Conservation (phyloP, 2,113 vertebrate species). For the Lates calcarifer region DNA sequence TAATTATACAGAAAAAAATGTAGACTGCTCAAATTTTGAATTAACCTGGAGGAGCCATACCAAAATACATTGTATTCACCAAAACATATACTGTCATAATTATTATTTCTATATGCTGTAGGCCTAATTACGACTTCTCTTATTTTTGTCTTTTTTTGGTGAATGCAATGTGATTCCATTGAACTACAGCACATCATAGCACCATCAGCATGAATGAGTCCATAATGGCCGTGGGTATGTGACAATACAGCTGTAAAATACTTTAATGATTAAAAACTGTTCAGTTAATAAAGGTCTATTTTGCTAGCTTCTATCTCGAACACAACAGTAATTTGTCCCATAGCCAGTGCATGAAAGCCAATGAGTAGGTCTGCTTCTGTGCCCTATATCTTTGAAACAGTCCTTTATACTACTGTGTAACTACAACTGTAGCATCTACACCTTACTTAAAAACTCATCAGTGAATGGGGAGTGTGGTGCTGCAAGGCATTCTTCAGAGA, state of each 20-base stretch:
- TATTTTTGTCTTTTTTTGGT: not conserved
- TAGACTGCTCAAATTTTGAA: not conserved
- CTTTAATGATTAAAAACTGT: not conserved
- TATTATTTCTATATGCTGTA: not conserved
- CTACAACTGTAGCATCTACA: not conserved
- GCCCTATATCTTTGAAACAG: not conserved
- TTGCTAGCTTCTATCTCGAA: not conserved
- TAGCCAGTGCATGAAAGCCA: not conserved
- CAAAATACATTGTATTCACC: not conserved
- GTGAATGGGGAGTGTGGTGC: not conserved
- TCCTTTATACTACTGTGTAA: not conserved
- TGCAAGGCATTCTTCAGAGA: not conserved
- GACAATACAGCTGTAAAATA: not conserved
- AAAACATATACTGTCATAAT: not conserved
- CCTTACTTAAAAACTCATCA: not conserved
- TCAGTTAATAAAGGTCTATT: not conserved
- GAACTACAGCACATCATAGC: not conserved
- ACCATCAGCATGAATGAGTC: not conserved
- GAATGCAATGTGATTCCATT: not conserved
- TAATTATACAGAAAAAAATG: not conserved
- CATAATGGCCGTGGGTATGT: not conserved
- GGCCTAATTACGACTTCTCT: not conserved
- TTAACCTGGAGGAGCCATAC: too few species aligned
- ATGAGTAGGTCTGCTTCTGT: not conserved
- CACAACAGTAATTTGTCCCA: not conserved